Conservation (phyloP, 64 coral and sea anemone genomes). For the Dendrophyllia cribrosa region DNA sequence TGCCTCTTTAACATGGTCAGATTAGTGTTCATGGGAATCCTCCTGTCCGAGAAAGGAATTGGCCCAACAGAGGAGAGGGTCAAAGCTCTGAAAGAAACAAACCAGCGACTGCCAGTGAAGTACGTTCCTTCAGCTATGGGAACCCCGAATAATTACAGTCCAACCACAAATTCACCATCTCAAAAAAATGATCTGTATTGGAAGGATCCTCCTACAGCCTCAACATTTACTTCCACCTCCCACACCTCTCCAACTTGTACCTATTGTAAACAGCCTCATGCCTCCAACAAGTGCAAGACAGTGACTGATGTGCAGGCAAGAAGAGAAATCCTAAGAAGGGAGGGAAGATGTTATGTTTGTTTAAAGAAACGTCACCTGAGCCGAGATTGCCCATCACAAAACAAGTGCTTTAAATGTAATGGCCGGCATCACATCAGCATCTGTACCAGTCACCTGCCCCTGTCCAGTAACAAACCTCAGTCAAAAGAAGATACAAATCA, state of each 20-base stretch:
- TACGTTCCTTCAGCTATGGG: background rate
- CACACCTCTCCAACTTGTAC: slow-evolving; percentile 8
- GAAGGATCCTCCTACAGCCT: background rate
- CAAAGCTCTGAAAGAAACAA: background rate
- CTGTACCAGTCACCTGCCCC: background rate
- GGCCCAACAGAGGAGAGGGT: background rate
- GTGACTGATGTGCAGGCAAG: background rate
- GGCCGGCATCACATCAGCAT: background rate
- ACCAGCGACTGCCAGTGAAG: background rate
- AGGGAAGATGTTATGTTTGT: slow-evolving; percentile 12
- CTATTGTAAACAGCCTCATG: slow-evolving; percentile 20
- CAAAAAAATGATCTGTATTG: background rate
- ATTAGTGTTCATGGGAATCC: too few relatives aligned
- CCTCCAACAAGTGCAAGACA: background rate
- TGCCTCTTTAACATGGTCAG: too few relatives aligned
- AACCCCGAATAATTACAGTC: background rate
- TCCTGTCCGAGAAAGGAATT: too few relatives aligned
- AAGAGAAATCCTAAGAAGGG: background rate
- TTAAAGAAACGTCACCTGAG: background rate
- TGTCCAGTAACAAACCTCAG: background rate
- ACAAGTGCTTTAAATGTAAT: background rate
- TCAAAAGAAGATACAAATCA: background rate
- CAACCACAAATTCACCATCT: background rate
- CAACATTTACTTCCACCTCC: too few relatives aligned
- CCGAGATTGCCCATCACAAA: background rate